Evolutionary conservation across 2,113 vertebrate species (phyloP).

Genomic region (Chelonoidis abingdonii): DNA sequence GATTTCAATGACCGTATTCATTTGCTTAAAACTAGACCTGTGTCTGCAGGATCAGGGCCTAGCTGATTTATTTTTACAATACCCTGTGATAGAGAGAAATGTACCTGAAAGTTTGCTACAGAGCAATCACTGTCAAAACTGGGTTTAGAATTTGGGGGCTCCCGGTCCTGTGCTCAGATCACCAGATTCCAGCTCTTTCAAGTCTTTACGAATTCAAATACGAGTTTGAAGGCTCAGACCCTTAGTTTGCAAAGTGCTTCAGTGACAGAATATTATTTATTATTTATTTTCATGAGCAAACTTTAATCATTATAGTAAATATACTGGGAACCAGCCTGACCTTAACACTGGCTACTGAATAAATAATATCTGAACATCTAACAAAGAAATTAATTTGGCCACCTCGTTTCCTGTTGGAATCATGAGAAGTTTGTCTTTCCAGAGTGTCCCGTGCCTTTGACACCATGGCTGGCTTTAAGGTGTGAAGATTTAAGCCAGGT

Average conservation of each 20-base stretch:
- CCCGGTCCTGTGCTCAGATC: neutral
- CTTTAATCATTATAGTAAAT: neutral
- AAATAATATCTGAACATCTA: neutral
- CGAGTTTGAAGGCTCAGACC: neutral
- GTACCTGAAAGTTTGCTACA: neutral
- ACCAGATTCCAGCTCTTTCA: neutral
- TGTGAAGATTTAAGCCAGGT: neutral
- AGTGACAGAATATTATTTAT: neutral
- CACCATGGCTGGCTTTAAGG: neutral
- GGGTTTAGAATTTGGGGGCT: neutral
- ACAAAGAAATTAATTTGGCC: neutral
- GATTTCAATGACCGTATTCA: neutral
- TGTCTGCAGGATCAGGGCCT: neutral
- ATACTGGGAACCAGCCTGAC: neutral
- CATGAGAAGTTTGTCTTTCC: neutral
- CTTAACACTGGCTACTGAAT: neutral
- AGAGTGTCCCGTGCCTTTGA: neutral
- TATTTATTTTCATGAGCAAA: constrained; percentile 3
- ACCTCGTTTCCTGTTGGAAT: neutral
- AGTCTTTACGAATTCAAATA: neutral
- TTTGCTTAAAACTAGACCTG: neutral
- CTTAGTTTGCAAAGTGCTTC: neutral
- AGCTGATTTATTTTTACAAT: neutral
- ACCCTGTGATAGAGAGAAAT: neutral
- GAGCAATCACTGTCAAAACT: neutral